A percentile compares a stretch with the other conserved stretches of the same genome.
These are phyloP conservation scores for Pseudococcus jackbeardsleyi DNA, from an alignment of 2,888 invertebrate species.

Conservation along the genomic window DNA sequence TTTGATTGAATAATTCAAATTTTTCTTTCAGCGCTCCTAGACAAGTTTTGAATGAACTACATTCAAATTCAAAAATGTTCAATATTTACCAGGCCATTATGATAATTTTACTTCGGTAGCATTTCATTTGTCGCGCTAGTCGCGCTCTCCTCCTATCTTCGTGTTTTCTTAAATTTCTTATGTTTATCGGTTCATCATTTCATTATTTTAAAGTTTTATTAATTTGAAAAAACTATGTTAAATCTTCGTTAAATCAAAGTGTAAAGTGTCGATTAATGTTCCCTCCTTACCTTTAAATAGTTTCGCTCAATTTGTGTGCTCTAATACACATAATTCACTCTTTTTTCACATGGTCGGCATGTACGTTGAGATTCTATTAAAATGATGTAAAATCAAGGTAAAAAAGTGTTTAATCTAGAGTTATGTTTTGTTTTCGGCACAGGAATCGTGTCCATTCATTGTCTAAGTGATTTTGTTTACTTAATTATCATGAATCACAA, in stretches of 20 bases:
- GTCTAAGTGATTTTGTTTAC: background rate
- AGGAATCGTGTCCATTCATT: background rate
- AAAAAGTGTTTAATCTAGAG: background rate
- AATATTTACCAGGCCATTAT: background rate
- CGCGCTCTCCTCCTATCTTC: background rate
- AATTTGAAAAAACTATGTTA: background rate
- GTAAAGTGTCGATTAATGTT: background rate
- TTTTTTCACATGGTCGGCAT: constrained; percentile 23
- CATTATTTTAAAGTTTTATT: background rate
- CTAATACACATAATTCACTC: background rate
- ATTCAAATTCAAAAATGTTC: background rate
- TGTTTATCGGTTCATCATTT: background rate
- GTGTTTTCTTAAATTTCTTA: background rate
- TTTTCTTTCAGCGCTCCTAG: background rate
- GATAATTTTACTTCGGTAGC: background rate
- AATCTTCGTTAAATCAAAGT: background rate
- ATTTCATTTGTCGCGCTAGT: background rate
- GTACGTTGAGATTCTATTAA: background rate
- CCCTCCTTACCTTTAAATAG: background rate
- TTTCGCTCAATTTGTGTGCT: background rate
- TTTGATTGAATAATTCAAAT: too few relatives aligned
- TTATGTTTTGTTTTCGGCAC: background rate
- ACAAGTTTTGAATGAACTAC: background rate
- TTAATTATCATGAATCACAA: constrained; percentile 52
- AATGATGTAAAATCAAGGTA: background rate